phyloP scores from a whole-genome alignment of 2,888 invertebrate genomes.

The Notodonta dromedarius region DNA sequence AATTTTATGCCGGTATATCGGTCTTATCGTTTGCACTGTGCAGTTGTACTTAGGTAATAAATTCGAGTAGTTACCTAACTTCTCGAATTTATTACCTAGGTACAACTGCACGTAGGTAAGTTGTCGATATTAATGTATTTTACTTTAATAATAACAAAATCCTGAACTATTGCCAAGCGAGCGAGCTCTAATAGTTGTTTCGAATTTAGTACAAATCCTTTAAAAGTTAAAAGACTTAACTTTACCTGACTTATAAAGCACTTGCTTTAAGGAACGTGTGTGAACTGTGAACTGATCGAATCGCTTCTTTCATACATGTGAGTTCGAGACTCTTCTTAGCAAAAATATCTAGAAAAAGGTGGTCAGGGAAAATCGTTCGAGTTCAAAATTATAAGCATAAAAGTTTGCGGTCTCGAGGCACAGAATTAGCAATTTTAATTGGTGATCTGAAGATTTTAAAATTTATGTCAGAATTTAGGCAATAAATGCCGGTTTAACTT shows the following conservation, averaged over 20 bases:
- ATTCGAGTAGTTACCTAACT: background rate
- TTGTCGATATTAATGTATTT: slow-evolving; percentile 12
- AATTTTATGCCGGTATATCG: slow-evolving; percentile 5
- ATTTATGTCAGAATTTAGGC: slow-evolving; percentile 14
- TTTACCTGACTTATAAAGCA: slow-evolving; percentile 43
- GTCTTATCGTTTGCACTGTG: slow-evolving; percentile 1
- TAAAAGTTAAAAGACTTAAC: slow-evolving; percentile 44
- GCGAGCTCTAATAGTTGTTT: slow-evolving; percentile 40
- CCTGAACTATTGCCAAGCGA: slow-evolving; percentile 30
- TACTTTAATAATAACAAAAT: slow-evolving; percentile 26
- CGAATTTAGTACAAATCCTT: slow-evolving; percentile 45
- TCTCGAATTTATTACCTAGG: background rate
- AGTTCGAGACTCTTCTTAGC: slow-evolving; percentile 28
- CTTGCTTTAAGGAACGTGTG: slow-evolving; percentile 38
- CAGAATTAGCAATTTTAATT: slow-evolving; percentile 28
- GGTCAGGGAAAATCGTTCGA: slow-evolving; percentile 9
- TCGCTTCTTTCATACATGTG: slow-evolving; percentile 29
- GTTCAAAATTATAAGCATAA: slow-evolving; percentile 24
- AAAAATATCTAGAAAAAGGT: slow-evolving; percentile 22
- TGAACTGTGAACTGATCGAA: slow-evolving; percentile 27
- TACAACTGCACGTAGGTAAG: no score
- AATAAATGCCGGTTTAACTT: slow-evolving; percentile 17
- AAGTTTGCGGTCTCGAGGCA: slow-evolving; percentile 23
- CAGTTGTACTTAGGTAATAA: background rate
- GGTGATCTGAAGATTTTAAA: slow-evolving; percentile 25